These are phyloP conservation scores for Homarus americanus DNA, from an alignment of 1,140 invertebrate species.

Conservation along the genomic window DNA sequence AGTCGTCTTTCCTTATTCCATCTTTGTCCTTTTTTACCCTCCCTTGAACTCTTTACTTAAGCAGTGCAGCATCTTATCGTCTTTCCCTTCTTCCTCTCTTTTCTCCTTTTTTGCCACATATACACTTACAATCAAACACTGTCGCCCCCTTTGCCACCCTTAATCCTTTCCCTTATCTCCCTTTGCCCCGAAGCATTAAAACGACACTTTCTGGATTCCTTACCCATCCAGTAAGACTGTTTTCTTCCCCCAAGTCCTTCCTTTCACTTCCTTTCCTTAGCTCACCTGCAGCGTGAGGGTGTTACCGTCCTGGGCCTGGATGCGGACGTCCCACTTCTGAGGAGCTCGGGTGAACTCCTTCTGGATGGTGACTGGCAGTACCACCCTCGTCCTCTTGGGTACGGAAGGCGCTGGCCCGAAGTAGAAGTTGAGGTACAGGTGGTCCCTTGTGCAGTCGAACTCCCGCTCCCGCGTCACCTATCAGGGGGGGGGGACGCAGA, in stretches of 20 bases:
- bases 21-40: neutral
- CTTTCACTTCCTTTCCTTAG: too few species aligned
- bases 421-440: constrained; percentile 77
- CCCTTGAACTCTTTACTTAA: too few species aligned
- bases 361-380: constrained; percentile 79
- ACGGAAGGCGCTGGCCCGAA: constrained; percentile 80
- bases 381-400: constrained; percentile 83
- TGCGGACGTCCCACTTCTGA: constrained; percentile 80
- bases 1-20: neutral
- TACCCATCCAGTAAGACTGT: neutral
- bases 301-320: constrained; percentile 80
- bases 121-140: neutral
- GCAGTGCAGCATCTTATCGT: too few species aligned
- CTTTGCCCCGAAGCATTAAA: too few species aligned
- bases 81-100: neutral
- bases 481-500: neutral
- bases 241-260: neutral
- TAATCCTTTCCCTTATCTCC: neutral
- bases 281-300: constrained; percentile 80
- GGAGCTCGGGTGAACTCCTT: constrained; percentile 78
- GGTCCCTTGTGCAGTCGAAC: constrained; percentile 77
- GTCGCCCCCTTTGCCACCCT: neutral
- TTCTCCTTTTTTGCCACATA: neutral
- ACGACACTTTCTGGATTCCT: too few species aligned
- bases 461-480: constrained; percentile 76